Evolutionary conservation across 2,888 invertebrate species (phyloP).

Genomic region (Chalcosyrphus nemorum): DNA sequence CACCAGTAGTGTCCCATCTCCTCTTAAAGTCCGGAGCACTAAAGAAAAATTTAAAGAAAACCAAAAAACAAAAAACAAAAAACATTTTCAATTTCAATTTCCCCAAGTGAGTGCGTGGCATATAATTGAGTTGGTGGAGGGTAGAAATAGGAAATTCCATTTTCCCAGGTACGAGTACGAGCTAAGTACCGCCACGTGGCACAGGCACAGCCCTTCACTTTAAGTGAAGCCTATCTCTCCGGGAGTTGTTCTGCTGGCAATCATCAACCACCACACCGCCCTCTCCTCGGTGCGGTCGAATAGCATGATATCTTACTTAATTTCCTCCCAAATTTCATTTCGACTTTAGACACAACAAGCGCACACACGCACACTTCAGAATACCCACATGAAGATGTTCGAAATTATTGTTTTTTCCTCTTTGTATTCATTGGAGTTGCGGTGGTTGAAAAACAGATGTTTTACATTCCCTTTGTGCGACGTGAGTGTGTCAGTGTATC

Average conservation of each 20-base stretch:
- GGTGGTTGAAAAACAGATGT: background rate
- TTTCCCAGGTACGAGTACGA: background rate
- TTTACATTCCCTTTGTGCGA: background rate
- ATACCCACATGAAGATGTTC: too few relatives aligned
- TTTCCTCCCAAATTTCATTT: slow-evolving; percentile 33
- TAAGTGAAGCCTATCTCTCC: slow-evolving; percentile 12
- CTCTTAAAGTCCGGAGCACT: too few relatives aligned
- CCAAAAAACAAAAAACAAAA: background rate
- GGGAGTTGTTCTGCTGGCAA: background rate
- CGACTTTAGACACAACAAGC: background rate
- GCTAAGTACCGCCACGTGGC: slow-evolving; percentile 34
- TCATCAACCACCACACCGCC: background rate
- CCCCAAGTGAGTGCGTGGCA: too few relatives aligned
- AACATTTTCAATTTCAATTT: background rate
- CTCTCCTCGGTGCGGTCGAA: slow-evolving; percentile 29
- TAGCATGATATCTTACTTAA: slow-evolving; percentile 43
- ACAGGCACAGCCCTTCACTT: background rate
- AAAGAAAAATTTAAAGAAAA: too few relatives aligned
- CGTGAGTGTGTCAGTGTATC: background rate
- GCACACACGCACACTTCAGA: background rate
- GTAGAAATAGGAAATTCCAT: slow-evolving; percentile 16
- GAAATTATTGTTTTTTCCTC: background rate
- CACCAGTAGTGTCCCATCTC: too few relatives aligned
- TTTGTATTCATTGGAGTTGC: background rate
- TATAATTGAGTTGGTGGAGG: too few relatives aligned